A percentile compares a stretch with the other conserved stretches of the same genome.
phyloP scores from a whole-genome alignment of 2,888 invertebrate genomes.

The Oxystoma pomonae region DNA sequence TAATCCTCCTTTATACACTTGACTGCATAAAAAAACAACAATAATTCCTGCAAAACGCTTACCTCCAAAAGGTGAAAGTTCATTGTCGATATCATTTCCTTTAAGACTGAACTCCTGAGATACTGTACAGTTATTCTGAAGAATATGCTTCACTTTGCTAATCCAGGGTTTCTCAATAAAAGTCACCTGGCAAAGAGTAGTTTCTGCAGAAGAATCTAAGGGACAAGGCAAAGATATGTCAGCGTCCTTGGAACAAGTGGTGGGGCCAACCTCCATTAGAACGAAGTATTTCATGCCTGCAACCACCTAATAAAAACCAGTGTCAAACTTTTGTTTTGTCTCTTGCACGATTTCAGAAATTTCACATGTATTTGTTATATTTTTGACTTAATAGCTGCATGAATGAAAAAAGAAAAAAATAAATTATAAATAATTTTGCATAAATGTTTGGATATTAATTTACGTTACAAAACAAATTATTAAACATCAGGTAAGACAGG shows the following conservation, averaged over 20 bases:
- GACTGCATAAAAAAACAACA: conserved; percentile 3
- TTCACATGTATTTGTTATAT: too few species aligned
- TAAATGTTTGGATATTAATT: too few species aligned
- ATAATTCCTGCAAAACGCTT: background rate
- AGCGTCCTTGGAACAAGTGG: conserved; percentile 39
- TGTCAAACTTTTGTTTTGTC: too few species aligned
- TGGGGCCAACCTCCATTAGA: conserved; percentile 50
- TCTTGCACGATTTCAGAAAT: too few species aligned
- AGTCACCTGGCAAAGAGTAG: conserved; percentile 54
- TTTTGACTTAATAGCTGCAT: too few species aligned
- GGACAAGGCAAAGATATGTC: conserved; percentile 40
- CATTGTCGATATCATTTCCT: conserved; percentile 44
- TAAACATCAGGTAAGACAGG: too few species aligned
- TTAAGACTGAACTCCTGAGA: conserved; percentile 51
- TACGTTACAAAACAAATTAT: too few species aligned
- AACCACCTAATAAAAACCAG: too few species aligned
- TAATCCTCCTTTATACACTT: background rate
- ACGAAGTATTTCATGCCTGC: conserved; percentile 58
- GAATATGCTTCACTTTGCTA: conserved; percentile 56
- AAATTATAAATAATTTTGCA: too few species aligned
- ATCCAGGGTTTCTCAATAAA: conserved; percentile 66
- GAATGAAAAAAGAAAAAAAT: too few species aligned
- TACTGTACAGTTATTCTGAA: conserved; percentile 63
- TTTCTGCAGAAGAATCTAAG: conserved; percentile 29
- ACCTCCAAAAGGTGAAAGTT: conserved; percentile 33